Percentiles rank a stretch among this genome's conserved stretches.
Conservation (phyloP, 2,888 invertebrate species). For the Phyllotreta striolata region DNA sequence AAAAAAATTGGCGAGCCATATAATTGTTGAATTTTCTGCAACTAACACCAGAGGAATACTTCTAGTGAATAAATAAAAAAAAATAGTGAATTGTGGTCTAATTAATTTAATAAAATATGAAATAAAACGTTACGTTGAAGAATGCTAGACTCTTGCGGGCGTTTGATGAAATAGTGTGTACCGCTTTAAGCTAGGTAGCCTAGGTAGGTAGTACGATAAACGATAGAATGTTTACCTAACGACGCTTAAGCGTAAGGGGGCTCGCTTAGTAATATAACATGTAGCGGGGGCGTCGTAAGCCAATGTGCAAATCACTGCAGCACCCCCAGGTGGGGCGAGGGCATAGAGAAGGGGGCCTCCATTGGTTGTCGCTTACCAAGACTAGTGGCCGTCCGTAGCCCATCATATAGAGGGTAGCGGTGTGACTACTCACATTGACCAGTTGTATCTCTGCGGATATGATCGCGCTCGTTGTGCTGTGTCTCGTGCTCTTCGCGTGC, state of each 20-base stretch:
- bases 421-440: slow-evolving; percentile 56
- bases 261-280: slow-evolving; percentile 18
- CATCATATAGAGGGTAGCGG: slow-evolving; percentile 60
- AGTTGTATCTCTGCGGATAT: slow-evolving; percentile 55
- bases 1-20: too few relatives aligned
- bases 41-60: too few relatives aligned
- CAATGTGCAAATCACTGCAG: slow-evolving; percentile 54
- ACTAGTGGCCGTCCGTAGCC: slow-evolving; percentile 46
- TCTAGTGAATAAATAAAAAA: too few relatives aligned
- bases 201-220: too few relatives aligned
- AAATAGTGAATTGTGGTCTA: too few relatives aligned
- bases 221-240: neutral
- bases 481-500: slow-evolving; percentile 57
- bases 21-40: too few relatives aligned
- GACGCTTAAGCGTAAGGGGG: slow-evolving; percentile 12
- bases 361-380: slow-evolving; percentile 56
- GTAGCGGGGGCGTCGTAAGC: slow-evolving; percentile 53
- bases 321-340: slow-evolving; percentile 57
- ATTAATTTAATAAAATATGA: too few relatives aligned
- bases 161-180: slow-evolving; percentile 4
- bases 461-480: slow-evolving; percentile 57
- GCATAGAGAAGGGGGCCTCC: slow-evolving; percentile 53
- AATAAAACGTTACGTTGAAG: neutral
- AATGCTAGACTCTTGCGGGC: slow-evolving; percentile 1
- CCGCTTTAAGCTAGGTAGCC: slow-evolving; percentile 10